Base-by-base conservation (phyloP, 64 coral and sea anemone genomes). In the Dendronephthya gigantea region DNA sequence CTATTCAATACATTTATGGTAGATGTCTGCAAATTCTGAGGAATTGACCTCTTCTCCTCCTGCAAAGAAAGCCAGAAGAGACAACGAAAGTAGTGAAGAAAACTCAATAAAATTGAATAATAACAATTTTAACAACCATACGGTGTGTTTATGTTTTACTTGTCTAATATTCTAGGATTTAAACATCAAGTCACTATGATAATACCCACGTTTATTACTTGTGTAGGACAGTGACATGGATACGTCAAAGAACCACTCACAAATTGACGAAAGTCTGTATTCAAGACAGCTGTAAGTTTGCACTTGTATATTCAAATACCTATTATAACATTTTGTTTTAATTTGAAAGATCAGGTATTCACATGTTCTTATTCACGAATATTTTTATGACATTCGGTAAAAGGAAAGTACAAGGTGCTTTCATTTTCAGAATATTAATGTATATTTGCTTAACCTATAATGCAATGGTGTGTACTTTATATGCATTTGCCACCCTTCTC, bases 181-280 rank as follows among this genome's bases (percentile, higher is more conserved):
- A 8, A 79, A 5, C 25, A 23, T 13, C 8, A 19, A 2, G 10
- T n/a, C n/a, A n/a, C 7, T 79, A 34, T 3, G 10, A 16, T 79
- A 33, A 13, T 79, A 79, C 22, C 32, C 37, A 19, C 22, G 9
- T 33, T 45, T 45, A 45, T 6, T 11, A 11, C 11, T 39, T 79
- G 22, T 27, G 32, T 79, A 79, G 72, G 72, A 79, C 72, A 36
- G 32, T 79, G 72, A 79, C 30, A 79, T 79, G 72, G 72, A 66
- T 22, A 66, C 29, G 58, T 66, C 72, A 39, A 79, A 79, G 72
- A 79, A 89, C 40, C 68, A 94, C 74, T 90, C 91, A 87, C 83
- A 98, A 79, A 93, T 98, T 40, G 95, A 98, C 74, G 95, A 98
- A 83, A 92, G 95, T 40, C 88, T 98, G 47, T 98, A 98, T 82